Percentiles rank a stretch among this genome's conserved stretches.
phyloP scores from a whole-genome alignment of 2,888 invertebrate genomes.

The Polia nebulosa region DNA sequence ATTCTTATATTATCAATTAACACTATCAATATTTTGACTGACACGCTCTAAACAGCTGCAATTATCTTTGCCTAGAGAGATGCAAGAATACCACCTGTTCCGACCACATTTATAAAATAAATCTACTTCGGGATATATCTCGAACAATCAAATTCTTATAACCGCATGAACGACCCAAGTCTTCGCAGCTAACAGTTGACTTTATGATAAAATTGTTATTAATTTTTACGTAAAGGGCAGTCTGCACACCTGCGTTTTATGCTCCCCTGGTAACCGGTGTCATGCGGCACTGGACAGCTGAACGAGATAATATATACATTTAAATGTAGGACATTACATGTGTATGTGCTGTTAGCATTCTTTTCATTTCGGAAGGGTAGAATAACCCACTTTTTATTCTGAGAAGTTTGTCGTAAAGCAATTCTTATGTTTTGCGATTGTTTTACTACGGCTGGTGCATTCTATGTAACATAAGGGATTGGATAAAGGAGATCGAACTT shows the following conservation, averaged over 20 bases:
- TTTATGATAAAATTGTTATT: slow-evolving; percentile 12
- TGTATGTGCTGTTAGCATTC: neutral
- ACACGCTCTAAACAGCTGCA: neutral
- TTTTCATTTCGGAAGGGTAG: neutral
- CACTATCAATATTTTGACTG: neutral
- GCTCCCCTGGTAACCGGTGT: slow-evolving; percentile 29
- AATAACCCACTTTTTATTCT: slow-evolving; percentile 19
- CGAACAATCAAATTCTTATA: too few relatives aligned
- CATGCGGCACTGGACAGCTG: slow-evolving; percentile 36
- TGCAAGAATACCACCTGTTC: too few relatives aligned
- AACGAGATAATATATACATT: slow-evolving; percentile 30
- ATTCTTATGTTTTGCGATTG: neutral
- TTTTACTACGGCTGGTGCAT: neutral
- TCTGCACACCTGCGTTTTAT: slow-evolving; percentile 41
- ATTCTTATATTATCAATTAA: too few relatives aligned
- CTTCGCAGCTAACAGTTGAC: neutral
- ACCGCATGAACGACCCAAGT: too few relatives aligned
- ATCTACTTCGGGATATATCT: too few relatives aligned
- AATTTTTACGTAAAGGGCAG: slow-evolving; percentile 36
- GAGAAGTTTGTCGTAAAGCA: neutral
- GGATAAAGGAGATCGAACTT: too few relatives aligned
- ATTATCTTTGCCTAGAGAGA: too few relatives aligned
- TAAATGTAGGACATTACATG: neutral
- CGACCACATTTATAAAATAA: too few relatives aligned
- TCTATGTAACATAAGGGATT: too few relatives aligned